phyloP scores from a whole-genome alignment of 2,113 vertebrate genomes.

The Zeus faber region DNA sequence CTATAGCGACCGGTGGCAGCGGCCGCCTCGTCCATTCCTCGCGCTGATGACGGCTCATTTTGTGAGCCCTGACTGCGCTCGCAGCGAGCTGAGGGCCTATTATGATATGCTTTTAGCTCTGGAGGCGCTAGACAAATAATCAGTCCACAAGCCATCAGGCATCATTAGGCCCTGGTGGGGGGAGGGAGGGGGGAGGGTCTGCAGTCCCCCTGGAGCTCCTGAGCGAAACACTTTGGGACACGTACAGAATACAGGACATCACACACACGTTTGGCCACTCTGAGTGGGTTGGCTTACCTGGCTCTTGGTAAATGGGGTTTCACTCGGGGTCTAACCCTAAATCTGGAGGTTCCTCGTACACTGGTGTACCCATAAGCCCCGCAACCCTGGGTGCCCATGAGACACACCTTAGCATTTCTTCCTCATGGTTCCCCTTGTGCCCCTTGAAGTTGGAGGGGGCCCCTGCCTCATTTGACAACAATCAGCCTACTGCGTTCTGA shows the following conservation, averaged over 20 bases:
- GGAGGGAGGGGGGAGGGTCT: conserved; percentile 54
- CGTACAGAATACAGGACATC: conserved; percentile 38
- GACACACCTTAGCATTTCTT: no score
- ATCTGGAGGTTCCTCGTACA: no score
- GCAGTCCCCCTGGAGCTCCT: conserved; percentile 40
- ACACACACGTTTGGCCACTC: conserved; percentile 9
- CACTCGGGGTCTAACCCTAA: no score
- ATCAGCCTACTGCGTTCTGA: no score
- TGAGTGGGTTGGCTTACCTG: no score
- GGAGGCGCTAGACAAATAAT: conserved; percentile 65
- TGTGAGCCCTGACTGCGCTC: conserved; percentile 58
- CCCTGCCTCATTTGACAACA: no score
- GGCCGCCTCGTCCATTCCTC: conserved; percentile 54
- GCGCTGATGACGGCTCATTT: conserved; percentile 75
- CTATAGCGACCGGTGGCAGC: conserved; percentile 56
- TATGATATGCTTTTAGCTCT: conserved; percentile 79
- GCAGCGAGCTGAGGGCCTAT: conserved; percentile 62
- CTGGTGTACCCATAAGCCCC: no score
- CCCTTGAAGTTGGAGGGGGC: no score
- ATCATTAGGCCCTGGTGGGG: conserved; percentile 70
- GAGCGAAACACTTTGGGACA: conserved; percentile 43
- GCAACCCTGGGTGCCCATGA: no score
- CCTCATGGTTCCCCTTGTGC: no score
- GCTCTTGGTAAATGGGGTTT: no score
- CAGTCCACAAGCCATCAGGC: conserved; percentile 65